Base-by-base conservation (phyloP, 64 coral and sea anemone genomes). In the Catalaphyllia jardinei region DNA sequence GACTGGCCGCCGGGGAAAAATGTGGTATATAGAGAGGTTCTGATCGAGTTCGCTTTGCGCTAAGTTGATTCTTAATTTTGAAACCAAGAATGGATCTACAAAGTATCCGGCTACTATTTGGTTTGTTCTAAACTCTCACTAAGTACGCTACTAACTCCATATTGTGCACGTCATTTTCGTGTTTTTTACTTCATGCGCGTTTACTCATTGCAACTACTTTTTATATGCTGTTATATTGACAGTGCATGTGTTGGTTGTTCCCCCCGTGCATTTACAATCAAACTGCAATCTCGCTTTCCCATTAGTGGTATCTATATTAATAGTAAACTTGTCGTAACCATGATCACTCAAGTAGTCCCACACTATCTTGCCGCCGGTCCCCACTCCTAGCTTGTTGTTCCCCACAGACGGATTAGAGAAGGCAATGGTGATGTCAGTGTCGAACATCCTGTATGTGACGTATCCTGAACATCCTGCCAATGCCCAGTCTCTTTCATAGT, bases 371-470 rank as follows among this genome's bases (percentile, higher is more conserved):
- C 92, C 86, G 3, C 60, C 78, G 6, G 17, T 63, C 0, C 92
- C 92, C 52, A 93, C 86, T 5, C 92, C 92, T 52, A 93, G 92
- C 54, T 89, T 93, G 17, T 93, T 93, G 16, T n/a, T 67, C 18
- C 92, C 92, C 30, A 73, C 9, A 50, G 1, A 19, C 30, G 92
- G 92, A 60, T 93, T 93, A 27, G 77, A 88, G 79, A 93, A 93
- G 49, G 69, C 92, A 42, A 93, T 88, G 3, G 86, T 83, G 71
- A 93, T 64, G 15, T 39, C 55, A 1, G 86, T 83, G 11, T 71
- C 86, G 22, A 24, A 60, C 31, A 93, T 63, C 8, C 38, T 42
- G 46, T 93, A 93, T 8, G 62, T 88, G 3, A 87, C 76, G 77
- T 30, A 93, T 8, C 91, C 86, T 19, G 85, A 88, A 75, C 92